Evolutionary conservation across 92 coral and sea anemone species (phyloP).

Genomic region (Umimayanthus chanpuru): DNA sequence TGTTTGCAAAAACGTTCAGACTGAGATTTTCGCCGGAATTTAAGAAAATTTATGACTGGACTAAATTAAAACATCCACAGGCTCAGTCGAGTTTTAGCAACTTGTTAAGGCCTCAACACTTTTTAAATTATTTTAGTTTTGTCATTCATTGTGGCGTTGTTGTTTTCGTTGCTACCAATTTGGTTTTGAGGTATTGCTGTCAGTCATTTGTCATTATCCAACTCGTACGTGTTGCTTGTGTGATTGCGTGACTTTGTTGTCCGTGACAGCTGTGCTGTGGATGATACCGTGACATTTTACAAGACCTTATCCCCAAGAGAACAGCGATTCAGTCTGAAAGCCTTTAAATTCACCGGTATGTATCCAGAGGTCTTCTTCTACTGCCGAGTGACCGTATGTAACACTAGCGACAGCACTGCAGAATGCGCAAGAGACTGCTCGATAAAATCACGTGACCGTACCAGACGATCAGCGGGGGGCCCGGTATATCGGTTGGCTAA

Average conservation of each 20-base stretch:
- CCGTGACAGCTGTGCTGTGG: conserved; percentile 32
- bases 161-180: too few relatives aligned
- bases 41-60: too few relatives aligned
- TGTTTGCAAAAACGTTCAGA: too few relatives aligned
- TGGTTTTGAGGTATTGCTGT: too few relatives aligned
- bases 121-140: too few relatives aligned
- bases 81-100: too few relatives aligned
- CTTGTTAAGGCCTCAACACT: too few relatives aligned
- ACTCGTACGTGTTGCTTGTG: neutral
- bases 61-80: too few relatives aligned
- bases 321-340: conserved; percentile 29
- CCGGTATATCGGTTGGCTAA: conserved; percentile 10
- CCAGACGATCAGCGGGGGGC: conserved; percentile 9
- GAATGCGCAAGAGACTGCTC: conserved; percentile 23
- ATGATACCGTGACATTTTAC: conserved; percentile 17
- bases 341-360: conserved; percentile 28
- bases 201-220: too few relatives aligned
- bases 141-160: too few relatives aligned
- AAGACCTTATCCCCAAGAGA: conserved; percentile 1
- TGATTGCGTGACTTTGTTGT: neutral
- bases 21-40: too few relatives aligned
- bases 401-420: conserved; percentile 8
- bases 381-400: conserved; percentile 29
- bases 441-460: conserved; percentile 22
- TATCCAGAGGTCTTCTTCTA: conserved; percentile 17